Evolutionary conservation across 1,140 invertebrate genomes (phyloP).

Genomic region (Musca domestica): DNA sequence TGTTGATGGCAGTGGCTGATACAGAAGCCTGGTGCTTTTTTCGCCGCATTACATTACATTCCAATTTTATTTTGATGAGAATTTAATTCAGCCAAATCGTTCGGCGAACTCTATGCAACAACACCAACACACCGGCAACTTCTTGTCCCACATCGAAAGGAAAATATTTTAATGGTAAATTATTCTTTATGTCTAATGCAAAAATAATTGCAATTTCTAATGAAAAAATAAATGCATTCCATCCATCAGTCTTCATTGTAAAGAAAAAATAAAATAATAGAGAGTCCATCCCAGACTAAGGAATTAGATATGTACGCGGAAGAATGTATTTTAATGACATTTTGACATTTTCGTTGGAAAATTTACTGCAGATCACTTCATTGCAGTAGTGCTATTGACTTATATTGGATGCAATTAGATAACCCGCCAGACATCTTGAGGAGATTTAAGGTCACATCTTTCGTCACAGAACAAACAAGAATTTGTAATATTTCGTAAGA

Average conservation of each 20-base stretch:
- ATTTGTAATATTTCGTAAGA: too few species aligned
- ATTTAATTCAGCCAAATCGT: constrained; percentile 19
- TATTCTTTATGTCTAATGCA: constrained; percentile 17
- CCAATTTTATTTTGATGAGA: constrained; percentile 14
- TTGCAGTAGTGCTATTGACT: too few species aligned
- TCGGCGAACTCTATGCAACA: neutral
- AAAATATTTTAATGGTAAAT: constrained; percentile 20
- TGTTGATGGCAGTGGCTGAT: too few species aligned
- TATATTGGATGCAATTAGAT: too few species aligned
- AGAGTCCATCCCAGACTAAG: neutral
- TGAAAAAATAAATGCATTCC: too few species aligned
- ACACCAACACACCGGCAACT: neutral
- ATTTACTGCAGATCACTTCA: too few species aligned
- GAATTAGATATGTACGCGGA: neutral
- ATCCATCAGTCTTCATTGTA: too few species aligned
- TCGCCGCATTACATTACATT: neutral
- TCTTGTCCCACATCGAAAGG: neutral
- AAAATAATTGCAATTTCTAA: constrained; percentile 14
- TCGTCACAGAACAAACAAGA: too few species aligned
- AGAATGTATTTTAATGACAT: constrained; percentile 3
- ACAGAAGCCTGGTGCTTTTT: neutral
- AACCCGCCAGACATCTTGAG: too few species aligned
- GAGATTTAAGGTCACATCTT: too few species aligned
- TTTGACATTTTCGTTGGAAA: too few species aligned
- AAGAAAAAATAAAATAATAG: neutral